These are phyloP conservation scores for Formica aserva DNA, from an alignment of 2,888 invertebrate genomes.

Conservation along the genomic window DNA sequence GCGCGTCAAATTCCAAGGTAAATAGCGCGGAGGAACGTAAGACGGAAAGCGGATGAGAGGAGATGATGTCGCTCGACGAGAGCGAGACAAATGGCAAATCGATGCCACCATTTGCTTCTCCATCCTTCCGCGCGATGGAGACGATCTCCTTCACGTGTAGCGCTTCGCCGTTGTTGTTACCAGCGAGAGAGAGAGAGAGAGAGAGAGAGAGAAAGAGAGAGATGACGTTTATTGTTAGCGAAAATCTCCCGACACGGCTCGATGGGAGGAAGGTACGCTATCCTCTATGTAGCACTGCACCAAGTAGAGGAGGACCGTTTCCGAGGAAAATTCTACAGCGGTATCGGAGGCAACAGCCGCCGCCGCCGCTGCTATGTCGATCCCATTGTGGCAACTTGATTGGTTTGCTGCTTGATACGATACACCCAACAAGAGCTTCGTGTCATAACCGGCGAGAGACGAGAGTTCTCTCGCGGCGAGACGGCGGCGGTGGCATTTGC, in stretches of 20 bases:
- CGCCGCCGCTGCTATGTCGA: slow-evolving; percentile 57
- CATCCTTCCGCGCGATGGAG: slow-evolving; percentile 25
- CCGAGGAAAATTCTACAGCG: slow-evolving; percentile 60
- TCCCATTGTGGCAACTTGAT: slow-evolving; percentile 73
- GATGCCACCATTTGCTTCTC: slow-evolving; percentile 74
- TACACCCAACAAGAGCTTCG: slow-evolving; percentile 56
- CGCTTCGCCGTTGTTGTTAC: slow-evolving; percentile 57
- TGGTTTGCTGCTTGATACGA: slow-evolving; percentile 75
- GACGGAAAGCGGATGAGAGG: slow-evolving; percentile 64
- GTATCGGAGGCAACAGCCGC: slow-evolving; percentile 63
- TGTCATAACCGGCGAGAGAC: slow-evolving; percentile 46
- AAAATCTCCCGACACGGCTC: slow-evolving; percentile 62
- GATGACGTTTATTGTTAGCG: slow-evolving; percentile 71
- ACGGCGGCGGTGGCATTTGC: not conserved
- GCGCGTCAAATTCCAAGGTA: slow-evolving; percentile 66
- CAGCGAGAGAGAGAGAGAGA: slow-evolving; percentile 2
- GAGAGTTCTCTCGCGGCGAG: slow-evolving; percentile 5
- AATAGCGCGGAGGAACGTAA: slow-evolving; percentile 71
- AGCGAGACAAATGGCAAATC: slow-evolving; percentile 83
- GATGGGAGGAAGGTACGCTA: slow-evolving; percentile 38
- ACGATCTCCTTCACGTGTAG: slow-evolving; percentile 27
- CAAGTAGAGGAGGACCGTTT: slow-evolving; percentile 33
- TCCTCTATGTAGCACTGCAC: not conserved
- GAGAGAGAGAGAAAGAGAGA: not conserved
- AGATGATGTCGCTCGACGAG: slow-evolving; percentile 79